Evolutionary conservation across 2,113 vertebrate genomes (phyloP).

Genomic region (Melanerpes aurifrons): DNA sequence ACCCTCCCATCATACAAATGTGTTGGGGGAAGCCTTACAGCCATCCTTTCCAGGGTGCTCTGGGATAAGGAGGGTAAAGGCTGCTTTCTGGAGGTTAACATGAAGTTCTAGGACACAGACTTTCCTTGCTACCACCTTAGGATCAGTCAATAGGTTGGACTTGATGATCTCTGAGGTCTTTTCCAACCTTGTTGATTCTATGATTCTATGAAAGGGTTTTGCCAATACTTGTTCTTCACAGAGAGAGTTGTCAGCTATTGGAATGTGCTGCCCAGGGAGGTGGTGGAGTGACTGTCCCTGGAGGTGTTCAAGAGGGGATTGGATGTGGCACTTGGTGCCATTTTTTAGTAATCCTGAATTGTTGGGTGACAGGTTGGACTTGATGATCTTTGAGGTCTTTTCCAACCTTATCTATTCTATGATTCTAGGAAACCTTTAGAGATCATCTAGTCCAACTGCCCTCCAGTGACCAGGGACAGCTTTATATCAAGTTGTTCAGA

Average conservation of each 20-base stretch:
- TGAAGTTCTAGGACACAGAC: neutral
- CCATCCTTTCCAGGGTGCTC: neutral
- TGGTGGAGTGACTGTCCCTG: too few species aligned
- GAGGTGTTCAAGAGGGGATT: too few species aligned
- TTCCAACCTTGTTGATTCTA: too few species aligned
- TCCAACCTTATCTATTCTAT: too few species aligned
- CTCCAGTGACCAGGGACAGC: neutral
- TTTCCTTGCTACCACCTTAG: neutral
- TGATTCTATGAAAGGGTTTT: neutral
- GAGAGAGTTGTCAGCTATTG: too few species aligned
- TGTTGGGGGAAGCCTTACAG: neutral
- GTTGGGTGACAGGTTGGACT: too few species aligned
- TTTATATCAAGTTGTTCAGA: neutral
- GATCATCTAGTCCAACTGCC: accelerated
- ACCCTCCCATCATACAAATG: neutral
- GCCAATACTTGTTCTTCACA: neutral
- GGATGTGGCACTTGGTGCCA: too few species aligned
- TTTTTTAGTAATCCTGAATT: too few species aligned
- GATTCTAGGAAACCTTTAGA: neutral
- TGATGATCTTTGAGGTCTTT: too few species aligned
- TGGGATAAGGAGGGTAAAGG: neutral
- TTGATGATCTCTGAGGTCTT: too few species aligned
- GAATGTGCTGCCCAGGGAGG: too few species aligned
- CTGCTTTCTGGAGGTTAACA: neutral
- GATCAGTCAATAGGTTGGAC: neutral